These are phyloP conservation scores for Coluber constrictor DNA, from an alignment of 2,797 vertebrate species.

Conservation along the genomic window DNA sequence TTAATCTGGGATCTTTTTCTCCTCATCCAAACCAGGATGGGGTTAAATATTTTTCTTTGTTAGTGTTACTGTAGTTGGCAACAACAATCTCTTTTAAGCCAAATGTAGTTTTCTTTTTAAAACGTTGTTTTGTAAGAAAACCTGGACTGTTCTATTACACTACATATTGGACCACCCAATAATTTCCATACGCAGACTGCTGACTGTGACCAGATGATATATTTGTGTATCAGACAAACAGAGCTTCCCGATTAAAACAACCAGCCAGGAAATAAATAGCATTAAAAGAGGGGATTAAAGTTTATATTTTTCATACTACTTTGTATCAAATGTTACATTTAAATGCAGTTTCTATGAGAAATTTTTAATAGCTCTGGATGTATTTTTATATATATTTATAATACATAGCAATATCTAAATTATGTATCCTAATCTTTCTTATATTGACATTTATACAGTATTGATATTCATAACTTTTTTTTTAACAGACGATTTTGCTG, in stretches of 20 bases:
- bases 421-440: neutral
- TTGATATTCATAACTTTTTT: constrained; percentile 24
- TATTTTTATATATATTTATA: neutral
- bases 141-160: neutral
- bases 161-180: constrained; percentile 9
- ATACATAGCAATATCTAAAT: neutral
- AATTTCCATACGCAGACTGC: neutral
- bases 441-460: neutral
- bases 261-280: neutral
- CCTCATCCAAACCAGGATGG: neutral
- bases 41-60: constrained; percentile 13
- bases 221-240: neutral
- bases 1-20: neutral
- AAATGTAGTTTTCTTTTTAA: neutral
- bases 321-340: neutral
- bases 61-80: neutral
- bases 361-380: neutral
- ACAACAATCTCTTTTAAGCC: neutral
- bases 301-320: constrained; percentile 1
- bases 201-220: constrained; percentile 7
- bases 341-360: neutral
- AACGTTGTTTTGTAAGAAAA: neutral
- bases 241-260: neutral
- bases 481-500: constrained; percentile 90
- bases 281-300: neutral